These are phyloP conservation scores for Podarcis cretensis DNA, from an alignment of 2,113 vertebrate species.

Conservation along the genomic window DNA sequence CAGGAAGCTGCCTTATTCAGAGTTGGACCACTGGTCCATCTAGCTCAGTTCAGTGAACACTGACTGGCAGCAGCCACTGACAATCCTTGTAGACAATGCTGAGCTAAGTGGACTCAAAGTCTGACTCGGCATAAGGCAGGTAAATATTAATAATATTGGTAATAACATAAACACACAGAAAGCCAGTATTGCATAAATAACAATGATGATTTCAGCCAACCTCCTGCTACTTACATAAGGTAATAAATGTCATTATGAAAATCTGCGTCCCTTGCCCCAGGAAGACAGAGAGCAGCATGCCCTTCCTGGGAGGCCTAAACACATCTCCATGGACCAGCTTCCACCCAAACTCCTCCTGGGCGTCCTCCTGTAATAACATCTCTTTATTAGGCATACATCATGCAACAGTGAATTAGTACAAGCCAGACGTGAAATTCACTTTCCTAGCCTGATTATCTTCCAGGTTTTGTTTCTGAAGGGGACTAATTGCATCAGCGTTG, in stretches of 20 bases:
- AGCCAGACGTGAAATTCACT: slow-evolving; percentile 58
- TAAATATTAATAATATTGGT: no score
- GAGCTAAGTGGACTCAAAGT: no score
- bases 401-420: slow-evolving; percentile 55
- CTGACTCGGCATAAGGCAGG: no score
- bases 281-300: slow-evolving; percentile 89
- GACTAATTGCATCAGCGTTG: slow-evolving; percentile 60
- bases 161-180: no score
- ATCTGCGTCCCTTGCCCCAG: slow-evolving; percentile 90
- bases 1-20: no score
- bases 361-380: slow-evolving; percentile 78
- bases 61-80: no score
- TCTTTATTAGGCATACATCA: slow-evolving; percentile 58
- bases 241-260: slow-evolving; percentile 93
- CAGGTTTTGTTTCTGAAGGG: slow-evolving; percentile 54
- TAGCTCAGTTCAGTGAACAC: no score
- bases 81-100: no score
- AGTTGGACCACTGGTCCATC: no score
- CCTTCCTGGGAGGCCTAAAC: slow-evolving; percentile 81
- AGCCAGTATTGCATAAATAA: neutral
- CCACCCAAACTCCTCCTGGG: slow-evolving; percentile 86
- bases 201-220: neutral
- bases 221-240: slow-evolving; percentile 83
- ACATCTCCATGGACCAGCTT: slow-evolving; percentile 80
- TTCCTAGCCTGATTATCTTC: slow-evolving; percentile 62